A percentile compares a stretch with the other conserved stretches of the same genome.
phyloP scores from a whole-genome alignment of 2,797 vertebrate genomes.

The Mus spretus region DNA sequence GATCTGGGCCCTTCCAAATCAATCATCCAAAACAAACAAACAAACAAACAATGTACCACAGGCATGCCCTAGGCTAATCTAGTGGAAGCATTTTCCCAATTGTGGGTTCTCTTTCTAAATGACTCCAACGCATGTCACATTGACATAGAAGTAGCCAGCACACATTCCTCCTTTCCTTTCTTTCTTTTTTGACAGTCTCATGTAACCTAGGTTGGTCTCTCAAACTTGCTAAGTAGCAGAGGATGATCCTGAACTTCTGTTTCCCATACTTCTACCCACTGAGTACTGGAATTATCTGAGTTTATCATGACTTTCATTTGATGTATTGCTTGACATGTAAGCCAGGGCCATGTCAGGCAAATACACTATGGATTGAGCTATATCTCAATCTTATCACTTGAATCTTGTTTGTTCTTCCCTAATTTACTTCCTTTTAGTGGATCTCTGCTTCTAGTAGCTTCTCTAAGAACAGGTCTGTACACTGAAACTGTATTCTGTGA shows the following conservation, averaged over 20 bases:
- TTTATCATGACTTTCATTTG: not conserved
- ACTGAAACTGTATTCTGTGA: not conserved
- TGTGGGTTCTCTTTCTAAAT: not conserved
- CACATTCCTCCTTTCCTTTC: no score
- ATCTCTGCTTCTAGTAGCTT: not conserved
- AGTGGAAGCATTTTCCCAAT: not conserved
- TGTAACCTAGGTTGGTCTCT: not conserved
- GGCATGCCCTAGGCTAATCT: not conserved
- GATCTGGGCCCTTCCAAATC: not conserved
- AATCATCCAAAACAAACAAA: not conserved
- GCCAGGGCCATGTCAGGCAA: not conserved
- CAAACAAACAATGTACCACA: not conserved
- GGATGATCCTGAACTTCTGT: not conserved
- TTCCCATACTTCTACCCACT: not conserved
- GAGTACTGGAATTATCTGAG: not conserved
- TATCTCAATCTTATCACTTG: not conserved
- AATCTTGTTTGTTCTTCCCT: not conserved
- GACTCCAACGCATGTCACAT: not conserved
- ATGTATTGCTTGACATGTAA: not conserved
- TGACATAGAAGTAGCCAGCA: not conserved
- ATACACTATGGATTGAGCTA: not conserved
- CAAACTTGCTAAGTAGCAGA: not conserved
- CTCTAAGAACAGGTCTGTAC: not conserved
- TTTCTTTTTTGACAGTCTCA: not conserved
- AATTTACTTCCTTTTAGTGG: not conserved